Percentiles rank a stretch among this genome's conserved stretches.
Conservation (phyloP, 1,140 invertebrate genomes). For the Lithobius niger region DNA sequence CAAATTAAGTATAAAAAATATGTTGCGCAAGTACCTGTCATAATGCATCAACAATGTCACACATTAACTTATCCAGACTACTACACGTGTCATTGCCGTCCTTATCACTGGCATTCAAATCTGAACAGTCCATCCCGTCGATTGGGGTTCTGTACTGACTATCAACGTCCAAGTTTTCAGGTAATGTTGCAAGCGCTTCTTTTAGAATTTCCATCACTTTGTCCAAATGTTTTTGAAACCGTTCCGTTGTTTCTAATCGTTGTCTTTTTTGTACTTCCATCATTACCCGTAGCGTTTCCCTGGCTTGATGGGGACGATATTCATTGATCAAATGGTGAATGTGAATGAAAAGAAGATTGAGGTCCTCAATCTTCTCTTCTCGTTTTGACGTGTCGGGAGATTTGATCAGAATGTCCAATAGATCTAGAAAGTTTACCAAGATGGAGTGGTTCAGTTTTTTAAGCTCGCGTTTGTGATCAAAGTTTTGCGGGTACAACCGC, state of each 20-base stretch:
- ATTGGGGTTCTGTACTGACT: slow-evolving; percentile 57
- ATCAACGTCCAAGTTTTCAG: slow-evolving; percentile 67
- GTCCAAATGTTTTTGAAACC: slow-evolving; percentile 87
- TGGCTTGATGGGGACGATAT: slow-evolving; percentile 89
- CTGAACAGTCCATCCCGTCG: slow-evolving; percentile 25
- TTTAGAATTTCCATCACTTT: slow-evolving; percentile 46
- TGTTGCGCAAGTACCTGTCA: slow-evolving; percentile 11
- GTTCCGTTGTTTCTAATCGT: slow-evolving; percentile 68
- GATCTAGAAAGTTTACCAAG: slow-evolving; percentile 88
- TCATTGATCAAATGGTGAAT: slow-evolving; percentile 98
- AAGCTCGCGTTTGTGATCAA: slow-evolving; percentile 85
- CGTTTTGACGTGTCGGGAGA: slow-evolving; percentile 81
- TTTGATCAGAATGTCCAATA: slow-evolving; percentile 85
- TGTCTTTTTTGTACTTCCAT: slow-evolving; percentile 89
- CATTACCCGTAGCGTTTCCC: slow-evolving; percentile 90
- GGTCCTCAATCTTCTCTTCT: slow-evolving; percentile 90
- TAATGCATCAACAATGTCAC: slow-evolving; percentile 68
- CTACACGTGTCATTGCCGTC: slow-evolving; percentile 60
- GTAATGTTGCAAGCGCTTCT: slow-evolving; percentile 67
- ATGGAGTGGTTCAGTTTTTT: slow-evolving; percentile 96
- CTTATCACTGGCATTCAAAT: slow-evolving; percentile 39
- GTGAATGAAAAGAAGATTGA: slow-evolving; percentile 92
- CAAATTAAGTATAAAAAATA: no score
- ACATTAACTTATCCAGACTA: slow-evolving; percentile 79
- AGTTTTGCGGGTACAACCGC: slow-evolving; percentile 84